These are phyloP conservation scores for Ciconia stormi DNA, from an alignment of 2,113 vertebrate species.

Conservation along the genomic window DNA sequence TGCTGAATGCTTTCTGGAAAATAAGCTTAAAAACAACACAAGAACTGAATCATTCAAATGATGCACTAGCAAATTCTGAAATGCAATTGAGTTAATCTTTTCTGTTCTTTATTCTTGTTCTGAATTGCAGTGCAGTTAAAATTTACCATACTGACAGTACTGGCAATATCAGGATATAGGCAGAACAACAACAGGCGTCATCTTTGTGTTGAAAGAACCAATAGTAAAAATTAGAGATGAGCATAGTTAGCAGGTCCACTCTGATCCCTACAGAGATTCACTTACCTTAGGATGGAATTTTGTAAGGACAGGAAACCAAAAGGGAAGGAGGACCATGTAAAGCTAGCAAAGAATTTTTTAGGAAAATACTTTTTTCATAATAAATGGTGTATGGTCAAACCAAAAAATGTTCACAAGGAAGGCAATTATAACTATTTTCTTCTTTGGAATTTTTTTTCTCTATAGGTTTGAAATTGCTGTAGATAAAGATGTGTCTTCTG, in stretches of 20 bases:
- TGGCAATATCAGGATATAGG: background rate
- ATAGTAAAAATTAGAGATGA: background rate
- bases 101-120: background rate
- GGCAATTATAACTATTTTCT: background rate
- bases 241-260: background rate
- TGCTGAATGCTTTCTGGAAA: background rate
- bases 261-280: background rate
- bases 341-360: background rate
- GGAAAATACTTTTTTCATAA: background rate
- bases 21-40: background rate
- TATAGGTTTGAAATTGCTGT: background rate
- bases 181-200: background rate
- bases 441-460: background rate
- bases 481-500: background rate
- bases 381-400: background rate
- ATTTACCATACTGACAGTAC: background rate
- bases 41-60: background rate
- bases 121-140: background rate
- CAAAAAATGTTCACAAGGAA: background rate
- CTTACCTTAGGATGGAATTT: background rate
- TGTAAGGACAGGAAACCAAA: background rate
- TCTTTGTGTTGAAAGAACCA: background rate
- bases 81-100: background rate
- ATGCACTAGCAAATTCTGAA: background rate
- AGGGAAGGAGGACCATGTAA: accelerated